Percentiles rank a stretch among this genome's conserved stretches.
Conservation (phyloP, 2,113 vertebrate genomes). For the Oryzias melastigma region DNA sequence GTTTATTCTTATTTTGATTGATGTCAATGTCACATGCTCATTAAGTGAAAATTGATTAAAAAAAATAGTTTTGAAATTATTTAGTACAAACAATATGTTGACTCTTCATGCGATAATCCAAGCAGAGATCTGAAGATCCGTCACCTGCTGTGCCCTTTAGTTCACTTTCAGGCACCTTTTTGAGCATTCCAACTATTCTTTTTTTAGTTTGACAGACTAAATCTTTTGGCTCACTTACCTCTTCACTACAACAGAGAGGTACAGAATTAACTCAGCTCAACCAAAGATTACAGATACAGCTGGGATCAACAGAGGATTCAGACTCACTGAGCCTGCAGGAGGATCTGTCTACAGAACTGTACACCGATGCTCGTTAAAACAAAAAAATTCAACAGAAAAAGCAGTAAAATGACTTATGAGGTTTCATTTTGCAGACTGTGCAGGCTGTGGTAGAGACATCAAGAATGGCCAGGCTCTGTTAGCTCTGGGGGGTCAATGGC, state of each 20-base stretch:
- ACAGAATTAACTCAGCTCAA: slow-evolving; percentile 2
- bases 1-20: too few relatives aligned
- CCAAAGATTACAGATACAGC: slow-evolving; percentile 6
- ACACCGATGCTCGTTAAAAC: not conserved
- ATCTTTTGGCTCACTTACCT: not conserved
- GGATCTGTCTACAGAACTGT: slow-evolving; percentile 5
- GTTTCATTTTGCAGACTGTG: slow-evolving; percentile 80
- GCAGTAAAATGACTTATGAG: not conserved
- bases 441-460: slow-evolving; percentile 92
- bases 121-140: too few relatives aligned
- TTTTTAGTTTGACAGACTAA: slow-evolving; percentile 1
- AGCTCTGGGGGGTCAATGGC: slow-evolving; percentile 92
- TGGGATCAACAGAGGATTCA: slow-evolving; percentile 27
- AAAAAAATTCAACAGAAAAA: not conserved
- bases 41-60: too few relatives aligned
- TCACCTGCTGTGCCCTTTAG: too few relatives aligned
- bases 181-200: too few relatives aligned
- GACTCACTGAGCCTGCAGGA: slow-evolving; percentile 32
- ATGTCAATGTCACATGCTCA: too few relatives aligned
- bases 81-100: too few relatives aligned
- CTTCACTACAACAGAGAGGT: not conserved
- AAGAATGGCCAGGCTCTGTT: slow-evolving; percentile 95
- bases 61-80: too few relatives aligned
- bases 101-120: too few relatives aligned
- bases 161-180: too few relatives aligned